phyloP scores from a whole-genome alignment of 2,888 invertebrate genomes.

The Ectemnius continuus region DNA sequence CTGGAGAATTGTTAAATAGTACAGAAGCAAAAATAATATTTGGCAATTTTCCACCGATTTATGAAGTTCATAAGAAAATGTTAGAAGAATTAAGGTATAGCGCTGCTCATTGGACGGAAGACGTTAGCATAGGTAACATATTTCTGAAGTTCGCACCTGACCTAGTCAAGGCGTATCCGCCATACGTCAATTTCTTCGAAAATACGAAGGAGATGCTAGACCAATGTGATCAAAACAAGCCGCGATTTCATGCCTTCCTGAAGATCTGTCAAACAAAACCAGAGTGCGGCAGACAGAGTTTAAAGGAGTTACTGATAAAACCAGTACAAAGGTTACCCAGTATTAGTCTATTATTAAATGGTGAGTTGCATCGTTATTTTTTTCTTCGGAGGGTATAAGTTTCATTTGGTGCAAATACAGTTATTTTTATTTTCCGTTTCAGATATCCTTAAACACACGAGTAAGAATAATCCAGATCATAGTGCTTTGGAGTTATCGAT shows the following conservation, averaged over 20 bases:
- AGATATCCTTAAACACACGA: constrained; percentile 96
- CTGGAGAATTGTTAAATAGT: constrained; percentile 88
- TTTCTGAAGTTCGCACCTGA: constrained; percentile 92
- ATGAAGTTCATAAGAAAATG: constrained; percentile 92
- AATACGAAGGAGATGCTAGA: constrained; percentile 96
- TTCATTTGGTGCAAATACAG: neutral
- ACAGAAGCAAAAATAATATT: constrained; percentile 97
- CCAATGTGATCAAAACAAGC: constrained; percentile 94
- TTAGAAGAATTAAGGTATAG: constrained; percentile 80
- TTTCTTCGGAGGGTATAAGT: constrained; percentile 13
- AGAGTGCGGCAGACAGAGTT: constrained; percentile 96
- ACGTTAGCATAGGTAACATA: constrained; percentile 91
- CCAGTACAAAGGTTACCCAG: constrained; percentile 99
- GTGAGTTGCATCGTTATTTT: constrained; percentile 79
- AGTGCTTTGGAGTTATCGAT: constrained; percentile 90
- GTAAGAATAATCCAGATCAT: constrained; percentile 92
- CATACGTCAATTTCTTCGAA: constrained; percentile 99
- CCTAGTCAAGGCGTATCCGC: constrained; percentile 96
- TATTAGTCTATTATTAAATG: constrained; percentile 94
- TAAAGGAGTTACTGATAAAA: constrained; percentile 97
- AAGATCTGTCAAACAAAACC: constrained; percentile 96
- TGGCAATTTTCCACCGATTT: constrained; percentile 96
- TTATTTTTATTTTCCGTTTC: constrained; percentile 62
- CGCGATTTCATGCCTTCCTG: constrained; percentile 98
- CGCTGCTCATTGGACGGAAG: constrained; percentile 91